Conservation (phyloP, 2,797 vertebrate species). For the Sandelia bainsii region DNA sequence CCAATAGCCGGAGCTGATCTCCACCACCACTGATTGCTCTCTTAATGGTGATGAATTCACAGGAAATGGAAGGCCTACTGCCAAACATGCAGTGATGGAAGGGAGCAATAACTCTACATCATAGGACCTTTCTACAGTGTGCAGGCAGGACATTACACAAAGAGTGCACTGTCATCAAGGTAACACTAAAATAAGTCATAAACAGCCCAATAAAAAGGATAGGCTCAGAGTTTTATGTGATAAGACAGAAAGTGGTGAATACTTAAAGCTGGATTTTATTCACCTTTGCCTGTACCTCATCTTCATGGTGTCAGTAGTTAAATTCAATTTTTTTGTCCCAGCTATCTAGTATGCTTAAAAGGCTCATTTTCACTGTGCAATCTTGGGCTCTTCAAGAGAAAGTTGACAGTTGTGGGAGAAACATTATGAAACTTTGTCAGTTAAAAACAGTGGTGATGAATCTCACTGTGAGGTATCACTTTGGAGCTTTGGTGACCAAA, state of each 20-base stretch:
- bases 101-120: constrained; percentile 60
- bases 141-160: background rate
- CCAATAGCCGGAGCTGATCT: constrained; percentile 31
- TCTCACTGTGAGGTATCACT: background rate
- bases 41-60: constrained; percentile 67
- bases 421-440: background rate
- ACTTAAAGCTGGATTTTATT: background rate
- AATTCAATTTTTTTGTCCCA: background rate
- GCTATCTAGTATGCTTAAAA: background rate
- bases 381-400: background rate
- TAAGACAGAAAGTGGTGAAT: background rate
- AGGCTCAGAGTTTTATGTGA: constrained; percentile 7
- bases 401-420: background rate
- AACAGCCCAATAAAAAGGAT: background rate
- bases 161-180: constrained; percentile 24
- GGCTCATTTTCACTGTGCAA: background rate
- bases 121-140: constrained; percentile 13
- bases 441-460: background rate
- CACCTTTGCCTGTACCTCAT: background rate
- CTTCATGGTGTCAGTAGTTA: constrained; percentile 4
- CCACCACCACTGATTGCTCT: constrained; percentile 52
- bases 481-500: background rate
- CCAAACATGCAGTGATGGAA: constrained; percentile 55
- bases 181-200: constrained; percentile 21
- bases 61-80: constrained; percentile 41